These are phyloP conservation scores for Limenitis camilla DNA, from an alignment of 2,888 invertebrate species.

Conservation along the genomic window DNA sequence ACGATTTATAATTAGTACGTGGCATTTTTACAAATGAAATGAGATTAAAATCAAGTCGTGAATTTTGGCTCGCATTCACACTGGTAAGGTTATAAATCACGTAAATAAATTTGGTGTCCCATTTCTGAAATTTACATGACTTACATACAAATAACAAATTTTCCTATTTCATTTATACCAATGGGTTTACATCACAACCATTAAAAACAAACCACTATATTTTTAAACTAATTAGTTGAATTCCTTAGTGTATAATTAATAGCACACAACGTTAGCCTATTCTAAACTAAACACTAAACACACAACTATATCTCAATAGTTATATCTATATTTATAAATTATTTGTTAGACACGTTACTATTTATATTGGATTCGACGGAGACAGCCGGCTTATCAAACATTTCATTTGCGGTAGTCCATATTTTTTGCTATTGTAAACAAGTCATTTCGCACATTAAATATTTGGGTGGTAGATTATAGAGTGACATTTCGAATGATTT, in stretches of 20 bases:
- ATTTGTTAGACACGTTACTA: constrained; percentile 48
- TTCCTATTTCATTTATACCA: neutral
- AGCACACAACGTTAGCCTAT: no score
- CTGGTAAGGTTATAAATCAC: neutral
- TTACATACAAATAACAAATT: neutral
- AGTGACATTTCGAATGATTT: constrained; percentile 61
- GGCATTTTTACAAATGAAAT: constrained; percentile 19
- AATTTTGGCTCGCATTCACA: neutral
- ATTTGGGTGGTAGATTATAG: constrained; percentile 26
- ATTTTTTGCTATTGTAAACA: constrained; percentile 19
- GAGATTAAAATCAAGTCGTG: constrained; percentile 3
- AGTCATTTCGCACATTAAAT: constrained; percentile 15
- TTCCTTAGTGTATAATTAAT: no score
- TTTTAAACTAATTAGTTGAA: constrained; percentile 5
- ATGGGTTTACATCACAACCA: constrained; percentile 48
- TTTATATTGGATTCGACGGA: constrained; percentile 43
- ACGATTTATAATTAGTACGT: constrained; percentile 20
- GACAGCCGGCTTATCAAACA: constrained; percentile 45
- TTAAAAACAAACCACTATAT: constrained; percentile 63
- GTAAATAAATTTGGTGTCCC: neutral
- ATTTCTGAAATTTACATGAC: neutral
- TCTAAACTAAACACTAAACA: constrained; percentile 1
- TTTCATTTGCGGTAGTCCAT: constrained; percentile 21
- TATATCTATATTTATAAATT: constrained; percentile 26
- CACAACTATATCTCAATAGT: constrained; percentile 30